Percentiles rank a stretch among this genome's conserved stretches.
These are phyloP conservation scores for Xenopus petersii DNA, from an alignment of 2,797 vertebrate genomes.

Conservation along the genomic window DNA sequence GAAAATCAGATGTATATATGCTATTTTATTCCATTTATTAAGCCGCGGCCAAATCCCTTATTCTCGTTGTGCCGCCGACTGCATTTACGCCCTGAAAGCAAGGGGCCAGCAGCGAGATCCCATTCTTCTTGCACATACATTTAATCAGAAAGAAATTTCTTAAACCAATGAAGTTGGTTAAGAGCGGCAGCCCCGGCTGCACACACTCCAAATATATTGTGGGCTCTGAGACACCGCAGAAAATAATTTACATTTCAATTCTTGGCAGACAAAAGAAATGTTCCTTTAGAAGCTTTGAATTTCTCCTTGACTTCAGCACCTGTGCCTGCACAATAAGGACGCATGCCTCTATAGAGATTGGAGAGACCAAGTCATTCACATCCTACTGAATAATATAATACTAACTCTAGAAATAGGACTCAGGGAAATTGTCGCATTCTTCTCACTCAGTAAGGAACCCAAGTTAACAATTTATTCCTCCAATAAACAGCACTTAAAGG, in stretches of 20 bases:
- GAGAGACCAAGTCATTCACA: too few relatives aligned
- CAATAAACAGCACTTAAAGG: too few relatives aligned
- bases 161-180: slow-evolving; percentile 38
- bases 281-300: slow-evolving; percentile 1
- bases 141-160: slow-evolving; percentile 14
- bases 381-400: too few relatives aligned
- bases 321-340: slow-evolving; percentile 13
- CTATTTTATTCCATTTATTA: not conserved
- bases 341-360: too few relatives aligned
- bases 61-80: not conserved
- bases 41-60: not conserved
- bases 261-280: slow-evolving; percentile 33
- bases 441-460: too few relatives aligned
- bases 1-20: not conserved
- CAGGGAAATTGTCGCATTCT: too few relatives aligned
- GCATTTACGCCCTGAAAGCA: not conserved
- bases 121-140: slow-evolving; percentile 13
- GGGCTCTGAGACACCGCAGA: not conserved
- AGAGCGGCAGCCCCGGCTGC: slow-evolving; percentile 7
- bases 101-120: slow-evolving; percentile 11
- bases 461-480: too few relatives aligned
- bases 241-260: slow-evolving; percentile 45
- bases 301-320: slow-evolving; percentile 1
- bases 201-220: slow-evolving; percentile 20
- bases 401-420: too few relatives aligned